phyloP scores from a whole-genome alignment of 2,797 vertebrate genomes.

The Clarias platycephalus region DNA sequence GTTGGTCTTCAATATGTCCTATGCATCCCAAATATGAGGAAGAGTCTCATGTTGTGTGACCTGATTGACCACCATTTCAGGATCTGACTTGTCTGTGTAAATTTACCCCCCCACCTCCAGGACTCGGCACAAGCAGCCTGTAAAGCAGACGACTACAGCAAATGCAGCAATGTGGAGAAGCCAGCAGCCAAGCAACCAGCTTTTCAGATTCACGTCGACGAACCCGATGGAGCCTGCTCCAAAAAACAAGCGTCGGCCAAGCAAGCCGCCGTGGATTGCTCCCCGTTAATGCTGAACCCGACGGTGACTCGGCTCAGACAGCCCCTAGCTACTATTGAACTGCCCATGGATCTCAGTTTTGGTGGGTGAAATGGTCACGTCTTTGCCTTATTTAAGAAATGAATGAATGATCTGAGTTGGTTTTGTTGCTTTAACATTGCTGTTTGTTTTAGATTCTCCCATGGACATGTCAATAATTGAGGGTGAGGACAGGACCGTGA shows the following conservation, averaged over 20 bases:
- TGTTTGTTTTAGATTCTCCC: conserved; percentile 80
- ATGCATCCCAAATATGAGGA: background rate
- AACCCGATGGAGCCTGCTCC: conserved; percentile 74
- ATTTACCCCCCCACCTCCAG: conserved; percentile 42
- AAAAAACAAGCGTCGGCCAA: conserved; percentile 67
- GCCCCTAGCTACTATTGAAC: conserved; percentile 80
- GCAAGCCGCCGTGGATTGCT: conserved; percentile 56
- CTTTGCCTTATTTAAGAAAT: too few relatives aligned
- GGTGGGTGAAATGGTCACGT: conserved; percentile 67
- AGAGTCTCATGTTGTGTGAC: too few relatives aligned
- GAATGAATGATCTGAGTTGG: too few relatives aligned
- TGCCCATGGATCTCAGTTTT: conserved; percentile 83
- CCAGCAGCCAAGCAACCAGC: conserved; percentile 67
- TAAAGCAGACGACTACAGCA: conserved; percentile 73
- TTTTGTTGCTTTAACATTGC: too few relatives aligned
- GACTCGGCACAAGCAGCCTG: conserved; percentile 57
- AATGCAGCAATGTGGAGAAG: conserved; percentile 68
- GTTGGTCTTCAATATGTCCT: background rate
- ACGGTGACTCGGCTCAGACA: conserved; percentile 76
- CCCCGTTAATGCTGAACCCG: conserved; percentile 69
- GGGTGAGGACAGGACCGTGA: conserved; percentile 74
- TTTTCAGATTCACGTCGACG: conserved; percentile 83
- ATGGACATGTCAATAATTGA: conserved; percentile 93
- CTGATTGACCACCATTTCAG: background rate
- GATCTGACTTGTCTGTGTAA: background rate